Evolutionary conservation across 2,797 vertebrate species (phyloP).

Genomic region (Danio kyathit): DNA sequence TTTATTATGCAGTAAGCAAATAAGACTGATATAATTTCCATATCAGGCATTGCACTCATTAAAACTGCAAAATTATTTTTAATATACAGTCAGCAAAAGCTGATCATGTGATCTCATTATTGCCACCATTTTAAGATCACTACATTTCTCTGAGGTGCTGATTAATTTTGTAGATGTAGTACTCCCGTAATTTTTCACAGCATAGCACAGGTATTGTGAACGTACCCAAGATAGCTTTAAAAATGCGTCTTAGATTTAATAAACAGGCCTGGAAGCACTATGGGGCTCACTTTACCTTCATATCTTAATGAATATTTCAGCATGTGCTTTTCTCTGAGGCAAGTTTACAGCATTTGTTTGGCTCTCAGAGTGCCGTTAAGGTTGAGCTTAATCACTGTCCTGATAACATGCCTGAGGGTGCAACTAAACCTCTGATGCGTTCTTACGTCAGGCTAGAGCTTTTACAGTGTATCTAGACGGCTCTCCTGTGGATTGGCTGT

Average conservation of each 20-base stretch:
- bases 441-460: conserved; percentile 18
- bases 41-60: background rate
- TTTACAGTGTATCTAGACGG: background rate
- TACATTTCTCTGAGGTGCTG: conserved; percentile 23
- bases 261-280: conserved; percentile 1
- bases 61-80: background rate
- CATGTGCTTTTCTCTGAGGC: background rate
- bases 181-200: background rate
- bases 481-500: conserved; percentile 26
- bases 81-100: background rate
- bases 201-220: background rate
- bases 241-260: conserved; percentile 17
- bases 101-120: conserved; percentile 4
- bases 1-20: background rate
- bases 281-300: background rate
- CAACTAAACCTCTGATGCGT: background rate
- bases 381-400: conserved; percentile 23
- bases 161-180: background rate
- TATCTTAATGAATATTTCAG: conserved; percentile 20
- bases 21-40: background rate
- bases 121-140: background rate
- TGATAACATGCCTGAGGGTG: conserved; percentile 11
- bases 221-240: background rate
- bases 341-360: conserved; percentile 6
- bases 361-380: background rate